These are phyloP conservation scores for Samia ricini DNA, from an alignment of 1,140 invertebrate species.

Conservation along the genomic window DNA sequence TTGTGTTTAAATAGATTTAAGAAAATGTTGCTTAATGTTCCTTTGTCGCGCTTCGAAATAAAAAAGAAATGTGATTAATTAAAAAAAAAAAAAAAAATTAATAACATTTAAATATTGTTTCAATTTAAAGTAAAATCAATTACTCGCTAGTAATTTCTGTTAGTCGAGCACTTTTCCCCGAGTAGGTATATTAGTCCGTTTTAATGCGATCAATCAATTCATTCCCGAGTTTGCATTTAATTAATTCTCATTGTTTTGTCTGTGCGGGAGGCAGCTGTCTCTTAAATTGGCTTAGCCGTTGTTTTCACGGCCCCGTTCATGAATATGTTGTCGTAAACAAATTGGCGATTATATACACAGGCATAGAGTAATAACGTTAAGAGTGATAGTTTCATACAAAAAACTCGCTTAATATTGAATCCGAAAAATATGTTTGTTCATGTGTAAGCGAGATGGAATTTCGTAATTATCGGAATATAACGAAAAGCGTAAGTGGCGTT, in stretches of 20 bases:
- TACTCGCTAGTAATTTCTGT: not conserved
- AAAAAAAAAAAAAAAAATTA: too few relatives aligned
- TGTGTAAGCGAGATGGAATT: too few relatives aligned
- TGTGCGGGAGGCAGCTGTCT: slow-evolving; percentile 30
- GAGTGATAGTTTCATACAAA: too few relatives aligned
- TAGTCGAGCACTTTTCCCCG: not conserved
- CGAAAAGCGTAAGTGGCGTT: too few relatives aligned
- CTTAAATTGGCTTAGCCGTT: slow-evolving; percentile 45
- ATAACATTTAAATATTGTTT: not conserved
- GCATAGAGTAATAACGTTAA: too few relatives aligned
- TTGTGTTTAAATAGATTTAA: too few relatives aligned
- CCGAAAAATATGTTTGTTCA: too few relatives aligned
- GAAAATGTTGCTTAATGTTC: too few relatives aligned
- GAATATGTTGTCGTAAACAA: slow-evolving; percentile 29
- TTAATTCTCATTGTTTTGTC: slow-evolving; percentile 18
- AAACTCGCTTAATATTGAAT: too few relatives aligned
- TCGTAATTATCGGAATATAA: too few relatives aligned
- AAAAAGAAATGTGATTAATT: too few relatives aligned
- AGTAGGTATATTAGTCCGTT: not conserved
- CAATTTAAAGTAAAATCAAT: not conserved
- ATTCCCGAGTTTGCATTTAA: slow-evolving; percentile 7
- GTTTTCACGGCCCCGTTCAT: slow-evolving; percentile 35
- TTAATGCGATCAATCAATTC: slow-evolving; percentile 3
- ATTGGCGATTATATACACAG: slow-evolving; percentile 10
- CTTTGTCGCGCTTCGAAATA: too few relatives aligned